Percentiles rank a stretch among this genome's conserved stretches.
Conservation (phyloP, 2,113 vertebrate species). For the Myocastor coypus region DNA sequence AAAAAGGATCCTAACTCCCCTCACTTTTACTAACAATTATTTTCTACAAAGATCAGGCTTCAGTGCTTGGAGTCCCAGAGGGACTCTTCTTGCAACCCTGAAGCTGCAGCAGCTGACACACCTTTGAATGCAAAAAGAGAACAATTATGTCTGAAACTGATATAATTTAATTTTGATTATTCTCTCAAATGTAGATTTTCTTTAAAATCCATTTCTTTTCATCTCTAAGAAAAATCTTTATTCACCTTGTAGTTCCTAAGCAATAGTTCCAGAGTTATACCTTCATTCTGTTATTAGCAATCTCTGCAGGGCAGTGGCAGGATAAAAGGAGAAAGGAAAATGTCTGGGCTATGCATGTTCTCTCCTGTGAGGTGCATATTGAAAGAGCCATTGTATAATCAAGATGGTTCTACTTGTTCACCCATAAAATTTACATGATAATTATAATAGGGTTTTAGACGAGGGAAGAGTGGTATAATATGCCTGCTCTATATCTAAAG, state of each 20-base stretch:
- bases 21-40: neutral
- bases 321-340: neutral
- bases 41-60: neutral
- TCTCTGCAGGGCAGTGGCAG: neutral
- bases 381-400: neutral
- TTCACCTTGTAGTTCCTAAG: neutral
- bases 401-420: neutral
- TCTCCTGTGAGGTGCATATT: neutral
- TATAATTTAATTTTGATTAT: neutral
- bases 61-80: neutral
- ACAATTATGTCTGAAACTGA: neutral
- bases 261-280: neutral
- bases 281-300: neutral
- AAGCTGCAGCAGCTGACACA: neutral
- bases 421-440: neutral
- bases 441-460: neutral
- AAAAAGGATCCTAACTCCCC: neutral
- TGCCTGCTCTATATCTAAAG: neutral
- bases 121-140: neutral
- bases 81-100: neutral
- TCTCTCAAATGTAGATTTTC: neutral
- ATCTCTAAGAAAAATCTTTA: neutral
- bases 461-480: neutral
- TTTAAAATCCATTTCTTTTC: neutral
- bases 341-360: neutral